Conservation (phyloP, 2,888 invertebrate genomes). For the Dryocosmus kuriphilus region DNA sequence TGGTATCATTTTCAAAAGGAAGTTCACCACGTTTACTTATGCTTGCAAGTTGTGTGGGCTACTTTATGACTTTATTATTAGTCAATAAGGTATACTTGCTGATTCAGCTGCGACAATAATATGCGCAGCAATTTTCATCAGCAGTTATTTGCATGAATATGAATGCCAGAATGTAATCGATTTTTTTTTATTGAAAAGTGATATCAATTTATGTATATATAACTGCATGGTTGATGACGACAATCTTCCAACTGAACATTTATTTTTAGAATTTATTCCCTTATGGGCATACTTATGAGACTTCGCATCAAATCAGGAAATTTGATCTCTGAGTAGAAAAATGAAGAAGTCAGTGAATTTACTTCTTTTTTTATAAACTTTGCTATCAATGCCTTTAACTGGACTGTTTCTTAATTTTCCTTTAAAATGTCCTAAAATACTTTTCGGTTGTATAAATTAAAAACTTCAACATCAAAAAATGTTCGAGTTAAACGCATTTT, state of each 20-base stretch:
- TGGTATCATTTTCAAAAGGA: not conserved
- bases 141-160: not conserved
- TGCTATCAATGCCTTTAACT: no score
- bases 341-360: no score
- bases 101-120: conserved; percentile 26
- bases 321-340: no score
- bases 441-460: no score
- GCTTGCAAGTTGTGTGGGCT: conserved; percentile 32
- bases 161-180: not conserved
- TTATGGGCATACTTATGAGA: not conserved
- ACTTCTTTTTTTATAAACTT: no score
- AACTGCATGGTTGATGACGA: not conserved
- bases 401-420: no score
- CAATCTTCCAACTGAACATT: not conserved
- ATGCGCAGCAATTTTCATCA: conserved; percentile 9
- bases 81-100: conserved; percentile 11
- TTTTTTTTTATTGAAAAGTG: not conserved
- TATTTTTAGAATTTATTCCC: not conserved
- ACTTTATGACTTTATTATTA: conserved; percentile 29
- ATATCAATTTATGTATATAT: not conserved
- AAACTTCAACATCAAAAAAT: no score
- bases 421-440: no score
- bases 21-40: not conserved
- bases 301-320: not conserved
- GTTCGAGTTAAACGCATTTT: no score